Conservation (phyloP, 1,140 invertebrate species). For the Bombus pyrosoma region DNA sequence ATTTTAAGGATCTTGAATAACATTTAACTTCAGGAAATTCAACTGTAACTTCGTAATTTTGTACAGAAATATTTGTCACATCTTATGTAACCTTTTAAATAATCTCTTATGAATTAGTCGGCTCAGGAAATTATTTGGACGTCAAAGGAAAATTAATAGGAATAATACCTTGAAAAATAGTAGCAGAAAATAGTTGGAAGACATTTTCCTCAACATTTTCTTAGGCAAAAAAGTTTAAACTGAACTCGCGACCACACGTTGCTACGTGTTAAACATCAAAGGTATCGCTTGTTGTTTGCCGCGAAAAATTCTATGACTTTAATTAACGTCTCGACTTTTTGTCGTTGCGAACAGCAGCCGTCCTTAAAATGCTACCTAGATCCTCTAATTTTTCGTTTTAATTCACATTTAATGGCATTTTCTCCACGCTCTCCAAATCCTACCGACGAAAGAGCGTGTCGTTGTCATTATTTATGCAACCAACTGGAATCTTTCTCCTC, state of each 20-base stretch:
- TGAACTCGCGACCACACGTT: not conserved
- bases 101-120: not conserved
- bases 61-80: not conserved
- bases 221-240: slow-evolving; percentile 2
- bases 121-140: not conserved
- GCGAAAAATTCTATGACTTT: slow-evolving; percentile 44
- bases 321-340: slow-evolving; percentile 45
- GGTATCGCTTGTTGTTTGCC: slow-evolving; percentile 18
- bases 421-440: slow-evolving; percentile 12
- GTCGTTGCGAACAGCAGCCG: not conserved
- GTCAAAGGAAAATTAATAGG: not conserved
- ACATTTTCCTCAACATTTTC: not conserved
- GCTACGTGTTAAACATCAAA: slow-evolving; percentile 31
- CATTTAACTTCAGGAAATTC: not conserved
- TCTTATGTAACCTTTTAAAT: not conserved
- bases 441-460: not conserved
- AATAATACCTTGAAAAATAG: not conserved
- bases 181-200: not conserved
- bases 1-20: not conserved
- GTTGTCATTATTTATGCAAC: slow-evolving; percentile 35
- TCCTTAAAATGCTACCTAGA: not conserved
- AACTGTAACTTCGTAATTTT: too few species aligned
- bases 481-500: slow-evolving; percentile 10
- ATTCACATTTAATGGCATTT: slow-evolving; percentile 45
- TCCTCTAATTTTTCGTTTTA: slow-evolving; percentile 53